A percentile compares a stretch with the other conserved stretches of the same genome.
phyloP scores from a whole-genome alignment of 2,797 vertebrate species.

The Hybognathus amarus region DNA sequence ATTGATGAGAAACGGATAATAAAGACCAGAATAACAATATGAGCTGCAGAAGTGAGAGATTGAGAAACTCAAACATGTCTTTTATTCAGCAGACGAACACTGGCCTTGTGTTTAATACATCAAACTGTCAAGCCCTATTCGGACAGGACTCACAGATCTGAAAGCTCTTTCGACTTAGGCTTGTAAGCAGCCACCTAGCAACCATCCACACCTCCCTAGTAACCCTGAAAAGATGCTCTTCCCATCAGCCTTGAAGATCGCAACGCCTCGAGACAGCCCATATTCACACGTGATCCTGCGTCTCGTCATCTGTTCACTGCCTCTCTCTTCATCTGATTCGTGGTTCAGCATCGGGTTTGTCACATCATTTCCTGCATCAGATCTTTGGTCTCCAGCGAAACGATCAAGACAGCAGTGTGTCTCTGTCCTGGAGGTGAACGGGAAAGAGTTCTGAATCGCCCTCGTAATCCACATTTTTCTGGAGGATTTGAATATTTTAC shows the following conservation, averaged over 20 bases:
- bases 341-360: background rate
- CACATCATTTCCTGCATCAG: background rate
- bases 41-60: background rate
- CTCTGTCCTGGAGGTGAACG: slow-evolving; percentile 24
- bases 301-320: background rate
- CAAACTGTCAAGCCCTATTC: too few species aligned
- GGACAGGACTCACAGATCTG: too few species aligned
- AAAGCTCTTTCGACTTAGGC: background rate
- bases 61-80: background rate
- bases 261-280: background rate
- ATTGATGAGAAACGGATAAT: background rate
- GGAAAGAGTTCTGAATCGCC: slow-evolving; percentile 45
- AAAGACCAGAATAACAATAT: background rate
- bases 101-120: background rate
- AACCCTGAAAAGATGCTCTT: background rate
- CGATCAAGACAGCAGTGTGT: background rate
- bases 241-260: background rate
- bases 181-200: background rate
- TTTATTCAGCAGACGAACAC: background rate
- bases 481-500: slow-evolving; percentile 61
- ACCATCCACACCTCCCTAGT: background rate
- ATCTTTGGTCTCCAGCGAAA: background rate
- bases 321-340: background rate
- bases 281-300: background rate
- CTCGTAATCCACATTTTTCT: slow-evolving; percentile 54